A percentile compares a stretch with the other conserved stretches of the same genome.
phyloP scores from a whole-genome alignment of 1,140 invertebrate genomes.

The Zophobas atratus region DNA sequence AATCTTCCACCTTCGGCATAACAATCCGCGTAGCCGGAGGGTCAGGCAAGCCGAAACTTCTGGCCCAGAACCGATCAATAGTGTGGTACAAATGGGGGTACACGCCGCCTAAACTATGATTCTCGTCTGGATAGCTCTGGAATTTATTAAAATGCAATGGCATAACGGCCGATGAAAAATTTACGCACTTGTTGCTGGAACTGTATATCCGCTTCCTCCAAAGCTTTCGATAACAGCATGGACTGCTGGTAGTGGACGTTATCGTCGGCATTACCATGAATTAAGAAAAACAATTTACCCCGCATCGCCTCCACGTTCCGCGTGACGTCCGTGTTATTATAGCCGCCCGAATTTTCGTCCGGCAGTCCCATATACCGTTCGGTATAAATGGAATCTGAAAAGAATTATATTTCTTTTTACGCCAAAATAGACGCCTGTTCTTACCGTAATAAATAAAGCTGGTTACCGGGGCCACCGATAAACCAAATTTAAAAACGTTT shows the following conservation, averaged over 20 bases:
- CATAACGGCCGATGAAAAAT: not conserved
- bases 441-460: slow-evolving; percentile 94
- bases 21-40: slow-evolving; percentile 22
- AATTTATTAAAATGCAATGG: slow-evolving; percentile 63
- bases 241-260: slow-evolving; percentile 97
- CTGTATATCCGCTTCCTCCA: slow-evolving; percentile 85
- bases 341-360: slow-evolving; percentile 79
- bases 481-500: slow-evolving; percentile 87
- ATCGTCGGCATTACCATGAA: slow-evolving; percentile 93
- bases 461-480: slow-evolving; percentile 93
- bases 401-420: slow-evolving; percentile 39
- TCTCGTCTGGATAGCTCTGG: slow-evolving; percentile 95
- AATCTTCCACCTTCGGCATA: not conserved
- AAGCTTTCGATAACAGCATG: slow-evolving; percentile 84
- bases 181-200: slow-evolving; percentile 87
- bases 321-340: slow-evolving; percentile 75
- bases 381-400: slow-evolving; percentile 94
- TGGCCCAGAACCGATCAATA: slow-evolving; percentile 75
- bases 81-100: slow-evolving; percentile 90
- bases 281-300: slow-evolving; percentile 85
- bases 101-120: slow-evolving; percentile 85
- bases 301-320: slow-evolving; percentile 81
- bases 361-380: slow-evolving; percentile 94
- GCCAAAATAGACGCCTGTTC: slow-evolving; percentile 29
- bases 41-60: slow-evolving; percentile 49